Conservation (phyloP, 2,797 vertebrate species). For the Pachyuromys duprasi region DNA sequence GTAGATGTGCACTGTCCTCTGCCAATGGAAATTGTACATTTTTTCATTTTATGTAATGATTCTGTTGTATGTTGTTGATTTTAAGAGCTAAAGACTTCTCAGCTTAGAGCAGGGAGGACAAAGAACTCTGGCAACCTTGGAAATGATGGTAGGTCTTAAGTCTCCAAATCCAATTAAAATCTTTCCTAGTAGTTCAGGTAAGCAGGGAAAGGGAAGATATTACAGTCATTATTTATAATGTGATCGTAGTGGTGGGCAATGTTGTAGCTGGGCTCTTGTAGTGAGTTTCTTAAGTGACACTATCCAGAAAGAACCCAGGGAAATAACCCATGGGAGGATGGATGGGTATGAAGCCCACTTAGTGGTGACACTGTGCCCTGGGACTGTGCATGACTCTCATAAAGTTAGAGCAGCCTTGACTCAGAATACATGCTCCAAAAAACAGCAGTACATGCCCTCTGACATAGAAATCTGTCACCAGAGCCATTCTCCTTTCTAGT, state of each 20-base stretch:
- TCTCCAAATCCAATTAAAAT: conserved; percentile 83
- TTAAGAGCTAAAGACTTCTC: conserved; percentile 56
- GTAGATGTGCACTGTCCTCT: conserved; percentile 51
- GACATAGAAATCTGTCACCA: conserved; percentile 67
- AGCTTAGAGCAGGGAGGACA: conserved; percentile 63
- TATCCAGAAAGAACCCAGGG: conserved; percentile 54
- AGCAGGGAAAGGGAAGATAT: neutral
- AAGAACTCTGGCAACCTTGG: conserved; percentile 74
- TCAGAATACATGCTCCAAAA: conserved; percentile 70
- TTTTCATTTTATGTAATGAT: conserved; percentile 49
- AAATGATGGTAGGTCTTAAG: conserved; percentile 77
- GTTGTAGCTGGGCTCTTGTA: conserved; percentile 61
- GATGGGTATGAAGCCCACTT: conserved; percentile 70
- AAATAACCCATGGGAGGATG: conserved; percentile 74
- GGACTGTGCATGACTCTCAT: conserved; percentile 74
- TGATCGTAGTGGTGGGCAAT: conserved; percentile 57
- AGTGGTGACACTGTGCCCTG: conserved; percentile 54
- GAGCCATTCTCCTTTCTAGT: conserved; percentile 66
- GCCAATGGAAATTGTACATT: conserved; percentile 51
- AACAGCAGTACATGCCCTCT: conserved; percentile 56
- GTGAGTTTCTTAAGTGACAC: conserved; percentile 59
- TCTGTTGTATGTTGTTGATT: conserved; percentile 73
- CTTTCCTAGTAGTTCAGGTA: conserved; percentile 68
- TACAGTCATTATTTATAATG: conserved; percentile 76
- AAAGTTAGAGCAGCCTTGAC: conserved; percentile 66